Conservation (phyloP, 2,797 vertebrate species). For the Coregonus suidteri region DNA sequence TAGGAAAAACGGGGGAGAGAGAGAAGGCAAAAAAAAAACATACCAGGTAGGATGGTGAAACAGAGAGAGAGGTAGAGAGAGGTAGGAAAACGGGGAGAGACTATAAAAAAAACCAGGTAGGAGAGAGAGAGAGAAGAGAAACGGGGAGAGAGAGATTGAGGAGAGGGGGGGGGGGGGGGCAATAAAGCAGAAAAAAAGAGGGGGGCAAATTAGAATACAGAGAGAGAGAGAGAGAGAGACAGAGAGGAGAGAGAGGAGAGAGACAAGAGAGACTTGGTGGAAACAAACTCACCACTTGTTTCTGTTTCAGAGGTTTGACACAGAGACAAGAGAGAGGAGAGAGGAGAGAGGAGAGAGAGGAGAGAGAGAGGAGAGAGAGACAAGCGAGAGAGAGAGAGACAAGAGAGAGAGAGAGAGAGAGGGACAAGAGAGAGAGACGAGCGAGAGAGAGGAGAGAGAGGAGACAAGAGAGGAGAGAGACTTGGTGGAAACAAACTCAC, state of each 20-base stretch:
- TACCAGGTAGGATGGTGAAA: slow-evolving; percentile 12
- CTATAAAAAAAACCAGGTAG: slow-evolving; percentile 9
- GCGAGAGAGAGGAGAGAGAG: not conserved
- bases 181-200: not conserved
- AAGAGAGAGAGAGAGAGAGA: too few species aligned
- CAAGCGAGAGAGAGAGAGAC: too few species aligned
- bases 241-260: not conserved
- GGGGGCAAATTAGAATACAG: too few species aligned
- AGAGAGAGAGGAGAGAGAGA: too few species aligned
- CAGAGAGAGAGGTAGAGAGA: too few species aligned
- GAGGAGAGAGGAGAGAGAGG: too few species aligned
- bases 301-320: slow-evolving; percentile 97
- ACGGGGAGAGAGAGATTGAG: slow-evolving; percentile 30
- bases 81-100: slow-evolving; percentile 24
- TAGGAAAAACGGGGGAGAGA: slow-evolving; percentile 25
- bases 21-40: too few species aligned
- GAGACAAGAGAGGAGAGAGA: not conserved
- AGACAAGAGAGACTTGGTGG: not conserved
- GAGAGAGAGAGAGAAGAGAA: slow-evolving; percentile 30
- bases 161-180: not conserved
- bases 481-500: slow-evolving; percentile 72
- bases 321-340: slow-evolving; percentile 59
- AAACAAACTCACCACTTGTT: slow-evolving; percentile 89
- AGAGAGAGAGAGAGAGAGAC: too few species aligned
- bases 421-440: too few species aligned